Base-by-base conservation (phyloP, 2,113 vertebrate genomes). In the Silurus asotus region DNA sequence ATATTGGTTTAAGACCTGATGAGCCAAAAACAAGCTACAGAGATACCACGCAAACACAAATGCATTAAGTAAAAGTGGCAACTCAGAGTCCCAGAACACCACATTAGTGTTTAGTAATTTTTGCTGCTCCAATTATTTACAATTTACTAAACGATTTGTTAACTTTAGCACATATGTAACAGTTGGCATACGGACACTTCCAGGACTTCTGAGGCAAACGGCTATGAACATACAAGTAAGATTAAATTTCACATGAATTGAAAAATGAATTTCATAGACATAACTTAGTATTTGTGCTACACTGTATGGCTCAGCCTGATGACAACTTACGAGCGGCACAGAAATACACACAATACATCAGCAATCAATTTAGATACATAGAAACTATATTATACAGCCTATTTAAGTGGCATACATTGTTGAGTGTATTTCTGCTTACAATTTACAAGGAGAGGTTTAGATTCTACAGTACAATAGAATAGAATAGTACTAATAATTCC, bases 371-470 rank as follows among this genome's bases (percentile, higher is more conserved):
- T 25, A 83, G 15, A 28, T 11, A 20, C 49, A 62, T 49, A 11
- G 37, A 25, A 11, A 59, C 3, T 76, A 25, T 25, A 56, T 58
- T 75, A 75, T 61, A 75, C 4, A 75, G 37, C 28, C 6, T 75
- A 10, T 28, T 69, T 55, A 37, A 53, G 19, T 55, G 19, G 28
- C 53, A 83, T 53, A 53, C 15, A 62, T 7, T 79, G 19, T 19
- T 79, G 59, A 64, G 10, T 56, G 19, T 14, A 67, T 65, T 85
- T 64, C 74, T 78, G n/a, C 23, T 84, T 37, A 65, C 51, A 64
- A 10, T 67, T 9, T 67, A 67, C 15, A 69, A 58, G 51, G 20
- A 15, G 5, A 55, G 5, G n/a, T 58, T 58, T 15, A 56, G 25
- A 20, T 58, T 37, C 37, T 37, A 37, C 37, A 37, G 3, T 37